Conservation (phyloP, 2,113 vertebrate genomes). For the Oncorhynchus nerka region DNA sequence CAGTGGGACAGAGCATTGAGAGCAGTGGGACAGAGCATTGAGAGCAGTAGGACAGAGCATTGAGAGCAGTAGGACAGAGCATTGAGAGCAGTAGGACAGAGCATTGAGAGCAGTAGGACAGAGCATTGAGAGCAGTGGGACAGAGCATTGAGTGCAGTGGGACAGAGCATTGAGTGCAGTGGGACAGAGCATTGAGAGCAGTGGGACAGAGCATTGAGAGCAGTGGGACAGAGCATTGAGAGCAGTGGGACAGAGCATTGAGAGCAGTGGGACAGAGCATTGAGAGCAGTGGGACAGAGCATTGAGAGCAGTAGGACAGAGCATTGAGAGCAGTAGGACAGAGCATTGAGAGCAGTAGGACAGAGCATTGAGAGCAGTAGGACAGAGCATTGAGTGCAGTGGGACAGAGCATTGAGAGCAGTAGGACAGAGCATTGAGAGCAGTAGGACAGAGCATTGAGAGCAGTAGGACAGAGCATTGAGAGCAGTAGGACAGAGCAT, state of each 20-base stretch:
- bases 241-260: background rate
- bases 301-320: background rate
- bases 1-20: background rate
- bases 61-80: background rate
- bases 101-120: background rate
- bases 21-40: no score
- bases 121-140: background rate
- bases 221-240: no score
- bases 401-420: no score
- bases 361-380: background rate
- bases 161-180: background rate
- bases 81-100: background rate
- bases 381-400: background rate
- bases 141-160: background rate
- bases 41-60: background rate
- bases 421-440: background rate
- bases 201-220: background rate
- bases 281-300: background rate
- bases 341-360: background rate
- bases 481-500: background rate
- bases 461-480: background rate
- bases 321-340: background rate
- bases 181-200: no score
- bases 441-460: background rate
- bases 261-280: no score